These are phyloP conservation scores for Arrhopalites spinosus DNA, from an alignment of 2,888 invertebrate genomes.

Conservation along the genomic window DNA sequence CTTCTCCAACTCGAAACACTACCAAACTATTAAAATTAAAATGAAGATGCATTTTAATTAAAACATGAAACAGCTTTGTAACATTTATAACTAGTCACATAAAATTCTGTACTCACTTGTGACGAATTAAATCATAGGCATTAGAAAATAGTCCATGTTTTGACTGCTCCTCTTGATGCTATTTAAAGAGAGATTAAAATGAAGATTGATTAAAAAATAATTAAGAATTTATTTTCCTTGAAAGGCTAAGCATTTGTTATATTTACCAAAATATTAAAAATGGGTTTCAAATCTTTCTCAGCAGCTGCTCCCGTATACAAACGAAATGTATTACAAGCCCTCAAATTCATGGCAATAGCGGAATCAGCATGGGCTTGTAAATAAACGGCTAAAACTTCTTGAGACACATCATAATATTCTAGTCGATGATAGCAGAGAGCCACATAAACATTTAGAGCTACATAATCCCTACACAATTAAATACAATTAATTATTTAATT, in stretches of 20 bases:
- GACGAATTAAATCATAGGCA: conserved; percentile 81
- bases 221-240: too few species aligned
- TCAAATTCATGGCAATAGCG: conserved; percentile 92
- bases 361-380: conserved; percentile 89
- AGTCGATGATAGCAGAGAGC: conserved; percentile 97
- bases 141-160: conserved; percentile 63
- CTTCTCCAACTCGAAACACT: conserved; percentile 92
- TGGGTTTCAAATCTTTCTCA: conserved; percentile 83
- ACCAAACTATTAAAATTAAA: conserved; percentile 78
- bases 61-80: too few species aligned
- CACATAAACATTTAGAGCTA: conserved; percentile 95
- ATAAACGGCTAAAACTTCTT: conserved; percentile 94
- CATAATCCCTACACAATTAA: conserved; percentile 70
- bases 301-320: conserved; percentile 94
- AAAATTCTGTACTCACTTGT: conserved; percentile 60
- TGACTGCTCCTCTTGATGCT: conserved; percentile 56
- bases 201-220: not conserved
- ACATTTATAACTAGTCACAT: too few species aligned
- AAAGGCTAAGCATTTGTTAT: too few species aligned
- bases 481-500: not conserved
- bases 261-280: conserved; percentile 62
- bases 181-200: not conserved
- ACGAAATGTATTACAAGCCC: conserved; percentile 80
- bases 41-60: too few species aligned
- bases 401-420: conserved; percentile 97